Conservation (phyloP, 2,113 vertebrate genomes). For the Zingel zingel region DNA sequence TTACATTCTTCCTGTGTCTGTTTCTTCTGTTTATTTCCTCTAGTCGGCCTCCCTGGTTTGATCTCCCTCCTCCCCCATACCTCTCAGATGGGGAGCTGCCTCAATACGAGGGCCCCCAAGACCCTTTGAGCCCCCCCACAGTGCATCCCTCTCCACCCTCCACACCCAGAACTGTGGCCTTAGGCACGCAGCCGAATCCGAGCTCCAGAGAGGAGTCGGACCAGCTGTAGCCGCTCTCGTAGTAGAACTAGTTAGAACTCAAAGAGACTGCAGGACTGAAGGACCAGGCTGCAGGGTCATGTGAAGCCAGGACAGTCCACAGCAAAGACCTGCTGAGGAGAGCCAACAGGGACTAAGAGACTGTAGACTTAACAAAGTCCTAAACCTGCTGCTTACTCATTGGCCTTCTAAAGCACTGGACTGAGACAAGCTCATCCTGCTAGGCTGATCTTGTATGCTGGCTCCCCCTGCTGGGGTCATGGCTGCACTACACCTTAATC, state of each 20-base stretch:
- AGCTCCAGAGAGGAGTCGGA: conserved; percentile 62
- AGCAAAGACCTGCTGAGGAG: conserved; percentile 31
- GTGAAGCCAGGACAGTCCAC: conserved; percentile 21
- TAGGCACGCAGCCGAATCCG: neutral
- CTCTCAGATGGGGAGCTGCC: conserved; percentile 90
- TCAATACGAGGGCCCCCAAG: conserved; percentile 83
- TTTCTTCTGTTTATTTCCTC: conserved; percentile 14
- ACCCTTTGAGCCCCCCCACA: conserved; percentile 28
- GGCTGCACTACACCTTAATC: conserved; percentile 29
- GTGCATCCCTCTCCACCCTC: conserved; percentile 22
- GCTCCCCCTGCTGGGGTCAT: conserved; percentile 67
- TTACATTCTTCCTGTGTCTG: conserved; percentile 13
- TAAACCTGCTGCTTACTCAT: conserved; percentile 1
- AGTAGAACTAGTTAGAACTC: conserved; percentile 11
- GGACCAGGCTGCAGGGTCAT: conserved; percentile 36
- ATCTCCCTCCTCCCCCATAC: conserved; percentile 96
- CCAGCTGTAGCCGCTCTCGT: conserved; percentile 54
- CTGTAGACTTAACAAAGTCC: conserved; percentile 2
- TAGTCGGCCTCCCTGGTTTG: conserved; percentile 96
- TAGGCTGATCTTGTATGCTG: conserved; percentile 43
- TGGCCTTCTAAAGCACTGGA: conserved; percentile 28
- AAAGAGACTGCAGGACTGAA: conserved; percentile 35
- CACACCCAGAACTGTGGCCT: conserved; percentile 64
- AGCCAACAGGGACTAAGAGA: conserved; percentile 27
- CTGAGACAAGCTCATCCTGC: conserved; percentile 16